Conservation (phyloP, 2,797 vertebrate genomes). For the Scleropages formosus region DNA sequence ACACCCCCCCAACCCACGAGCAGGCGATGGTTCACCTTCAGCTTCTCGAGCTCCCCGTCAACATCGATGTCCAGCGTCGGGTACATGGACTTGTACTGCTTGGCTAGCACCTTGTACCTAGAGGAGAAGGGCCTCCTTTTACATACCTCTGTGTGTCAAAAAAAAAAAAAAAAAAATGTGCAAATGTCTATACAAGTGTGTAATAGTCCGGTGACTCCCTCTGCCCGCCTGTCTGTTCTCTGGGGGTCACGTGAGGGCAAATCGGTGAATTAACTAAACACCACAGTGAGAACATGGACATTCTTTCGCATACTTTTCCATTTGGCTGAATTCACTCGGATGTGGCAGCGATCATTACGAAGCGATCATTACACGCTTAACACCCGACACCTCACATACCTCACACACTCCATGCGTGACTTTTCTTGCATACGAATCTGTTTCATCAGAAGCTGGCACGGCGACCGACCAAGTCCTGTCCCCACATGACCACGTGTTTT, state of each 20-base stretch:
- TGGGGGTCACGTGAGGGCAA: no score
- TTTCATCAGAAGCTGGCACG: not conserved
- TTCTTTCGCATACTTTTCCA: not conserved
- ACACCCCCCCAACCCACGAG: not conserved
- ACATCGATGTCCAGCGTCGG: conserved; percentile 89
- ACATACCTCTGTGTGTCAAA: not conserved
- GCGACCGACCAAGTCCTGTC: not conserved
- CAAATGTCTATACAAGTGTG: not conserved
- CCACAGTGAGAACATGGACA: not conserved
- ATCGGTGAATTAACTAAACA: not conserved
- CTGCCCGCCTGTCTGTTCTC: no score
- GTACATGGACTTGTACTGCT: conserved; percentile 93
- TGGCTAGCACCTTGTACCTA: conserved; percentile 91
- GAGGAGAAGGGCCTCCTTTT: conserved; percentile 43
- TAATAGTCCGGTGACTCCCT: no score
- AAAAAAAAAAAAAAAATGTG: no score
- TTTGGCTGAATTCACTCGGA: not conserved
- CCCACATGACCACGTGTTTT: not conserved
- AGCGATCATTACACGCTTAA: no score
- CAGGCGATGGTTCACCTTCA: conserved; percentile 75
- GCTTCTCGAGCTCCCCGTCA: conserved; percentile 85
- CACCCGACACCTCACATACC: no score
- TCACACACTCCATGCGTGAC: not conserved
- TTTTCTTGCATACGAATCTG: not conserved
- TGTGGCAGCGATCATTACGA: not conserved